A percentile compares a stretch with the other conserved stretches of the same genome.
These are phyloP conservation scores for Amazona guildingii DNA, from an alignment of 2,113 vertebrate species.

Conservation along the genomic window DNA sequence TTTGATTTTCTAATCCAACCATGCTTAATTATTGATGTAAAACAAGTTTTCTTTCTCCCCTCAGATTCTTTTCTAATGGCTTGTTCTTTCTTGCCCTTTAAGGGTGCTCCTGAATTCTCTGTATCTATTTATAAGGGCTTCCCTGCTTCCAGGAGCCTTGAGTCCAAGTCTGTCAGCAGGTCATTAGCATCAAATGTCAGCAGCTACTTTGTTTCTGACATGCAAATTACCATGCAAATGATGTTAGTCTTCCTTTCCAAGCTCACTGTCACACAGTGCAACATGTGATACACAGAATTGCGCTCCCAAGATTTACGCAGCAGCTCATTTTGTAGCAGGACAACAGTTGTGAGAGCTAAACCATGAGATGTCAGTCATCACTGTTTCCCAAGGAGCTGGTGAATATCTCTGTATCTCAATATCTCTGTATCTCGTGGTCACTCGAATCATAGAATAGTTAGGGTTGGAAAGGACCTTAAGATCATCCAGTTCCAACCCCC, in stretches of 20 bases:
- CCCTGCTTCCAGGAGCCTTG: neutral
- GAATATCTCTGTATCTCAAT: neutral
- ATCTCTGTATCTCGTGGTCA: too few species aligned
- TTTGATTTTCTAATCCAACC: neutral
- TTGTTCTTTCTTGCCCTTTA: neutral
- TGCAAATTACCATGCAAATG: constrained; percentile 38
- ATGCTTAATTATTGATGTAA: neutral
- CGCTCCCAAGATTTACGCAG: neutral
- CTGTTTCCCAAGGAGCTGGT: neutral
- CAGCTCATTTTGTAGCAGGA: neutral
- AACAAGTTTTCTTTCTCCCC: neutral
- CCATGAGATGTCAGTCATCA: neutral
- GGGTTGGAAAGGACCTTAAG: too few species aligned
- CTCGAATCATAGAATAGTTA: too few species aligned
- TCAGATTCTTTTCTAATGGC: neutral
- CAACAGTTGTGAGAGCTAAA: neutral
- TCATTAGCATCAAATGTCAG: constrained; percentile 18
- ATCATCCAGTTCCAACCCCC: too few species aligned
- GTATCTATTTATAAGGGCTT: constrained; percentile 32
- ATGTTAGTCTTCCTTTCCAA: constrained; percentile 5
- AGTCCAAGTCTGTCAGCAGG: constrained; percentile 42
- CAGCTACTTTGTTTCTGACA: neutral
- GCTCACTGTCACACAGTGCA: neutral
- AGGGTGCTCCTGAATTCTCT: neutral
- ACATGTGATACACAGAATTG: neutral